phyloP scores from a whole-genome alignment of 2,113 vertebrate genomes.

The Pedetes capensis region DNA sequence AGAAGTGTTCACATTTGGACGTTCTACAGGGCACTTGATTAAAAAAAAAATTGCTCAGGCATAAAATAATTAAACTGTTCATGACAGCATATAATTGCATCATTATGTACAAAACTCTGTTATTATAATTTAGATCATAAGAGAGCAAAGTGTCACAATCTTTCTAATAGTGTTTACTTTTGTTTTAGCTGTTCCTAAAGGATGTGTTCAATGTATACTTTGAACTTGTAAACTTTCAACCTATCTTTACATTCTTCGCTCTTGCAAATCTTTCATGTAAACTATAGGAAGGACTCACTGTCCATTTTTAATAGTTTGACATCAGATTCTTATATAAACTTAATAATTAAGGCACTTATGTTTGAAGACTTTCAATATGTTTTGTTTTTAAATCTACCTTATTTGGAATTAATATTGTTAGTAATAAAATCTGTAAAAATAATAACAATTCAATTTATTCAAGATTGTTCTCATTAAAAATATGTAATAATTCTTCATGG shows the following conservation, averaged over 20 bases:
- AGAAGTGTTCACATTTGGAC: constrained; percentile 66
- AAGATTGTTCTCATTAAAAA: constrained; percentile 54
- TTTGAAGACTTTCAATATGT: background rate
- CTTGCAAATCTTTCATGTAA: constrained; percentile 38
- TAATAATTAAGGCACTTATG: background rate
- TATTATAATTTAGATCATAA: constrained; percentile 83
- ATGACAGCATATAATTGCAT: constrained; percentile 86
- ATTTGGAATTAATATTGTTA: background rate
- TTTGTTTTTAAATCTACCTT: background rate
- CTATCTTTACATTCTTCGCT: constrained; percentile 41
- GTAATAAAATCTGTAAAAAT: background rate
- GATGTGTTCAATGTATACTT: constrained; percentile 62
- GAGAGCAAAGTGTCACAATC: constrained; percentile 83
- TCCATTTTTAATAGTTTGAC: constrained; percentile 24
- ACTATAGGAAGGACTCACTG: background rate
- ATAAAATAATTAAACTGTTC: constrained; percentile 86
- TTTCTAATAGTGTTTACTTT: constrained; percentile 82
- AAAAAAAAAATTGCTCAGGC: constrained; percentile 54
- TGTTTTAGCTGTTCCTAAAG: constrained; percentile 75
- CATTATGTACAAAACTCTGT: constrained; percentile 81
- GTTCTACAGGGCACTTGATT: constrained; percentile 43
- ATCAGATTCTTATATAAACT: background rate
- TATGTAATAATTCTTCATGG: constrained; percentile 14
- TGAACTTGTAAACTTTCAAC: constrained; percentile 40
- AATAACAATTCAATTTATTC: constrained; percentile 45